Evolutionary conservation across 1,140 invertebrate species (phyloP).

Genomic region (Nasonia giraulti): DNA sequence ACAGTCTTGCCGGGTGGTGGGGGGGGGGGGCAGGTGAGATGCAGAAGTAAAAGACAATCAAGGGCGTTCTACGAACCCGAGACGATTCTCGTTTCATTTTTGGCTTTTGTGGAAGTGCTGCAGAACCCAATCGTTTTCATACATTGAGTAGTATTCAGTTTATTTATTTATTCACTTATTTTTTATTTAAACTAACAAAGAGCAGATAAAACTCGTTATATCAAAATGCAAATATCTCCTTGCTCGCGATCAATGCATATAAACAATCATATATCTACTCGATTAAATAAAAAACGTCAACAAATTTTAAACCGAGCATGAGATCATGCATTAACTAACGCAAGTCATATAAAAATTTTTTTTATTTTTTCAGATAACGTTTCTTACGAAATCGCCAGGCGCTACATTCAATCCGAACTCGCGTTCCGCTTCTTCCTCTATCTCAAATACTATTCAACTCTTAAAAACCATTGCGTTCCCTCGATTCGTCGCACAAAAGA

Average conservation of each 20-base stretch:
- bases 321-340: not conserved
- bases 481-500: constrained; percentile 27
- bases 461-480: constrained; percentile 19
- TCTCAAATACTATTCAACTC: constrained; percentile 31
- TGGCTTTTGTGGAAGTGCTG: not conserved
- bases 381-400: constrained; percentile 35
- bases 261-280: constrained; percentile 24
- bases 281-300: constrained; percentile 13
- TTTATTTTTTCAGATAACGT: constrained; percentile 18
- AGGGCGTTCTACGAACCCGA: constrained; percentile 4
- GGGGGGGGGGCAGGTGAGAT: constrained; percentile 31
- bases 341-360: constrained; percentile 36
- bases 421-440: not conserved
- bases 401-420: constrained; percentile 10
- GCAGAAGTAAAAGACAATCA: constrained; percentile 39
- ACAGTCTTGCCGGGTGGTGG: constrained; percentile 49
- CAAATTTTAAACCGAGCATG: constrained; percentile 7
- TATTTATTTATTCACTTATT: not conserved
- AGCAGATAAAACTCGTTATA: constrained; percentile 14
- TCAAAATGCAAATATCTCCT: constrained; percentile 25
- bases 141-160: constrained; percentile 28
- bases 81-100: constrained; percentile 16
- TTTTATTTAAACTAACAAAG: constrained; percentile 12
- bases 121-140: constrained; percentile 15
- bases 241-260: constrained; percentile 17